Base-by-base conservation (phyloP, 1,140 invertebrate genomes). In the Diachasma alloeum region DNA sequence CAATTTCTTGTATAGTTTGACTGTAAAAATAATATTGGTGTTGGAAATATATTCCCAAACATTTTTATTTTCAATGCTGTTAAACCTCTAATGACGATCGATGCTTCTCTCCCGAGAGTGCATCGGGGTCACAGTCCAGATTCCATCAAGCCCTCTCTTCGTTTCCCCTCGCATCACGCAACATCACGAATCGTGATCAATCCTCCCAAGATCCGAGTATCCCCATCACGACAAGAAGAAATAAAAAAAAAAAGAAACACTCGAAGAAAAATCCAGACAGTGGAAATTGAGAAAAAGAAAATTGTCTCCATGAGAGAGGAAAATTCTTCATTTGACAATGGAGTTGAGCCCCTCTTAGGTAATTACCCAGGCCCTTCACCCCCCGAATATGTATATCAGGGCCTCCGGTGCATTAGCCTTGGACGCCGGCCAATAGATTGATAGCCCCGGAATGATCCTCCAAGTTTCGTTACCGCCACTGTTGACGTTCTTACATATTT, bases 361-460 rank as follows among this genome's bases (percentile, higher is more conserved):
- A 80, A 83, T 83, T 83, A 81, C 80, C 75, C 76, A 56, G 75
- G 72, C 72, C 19, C 59, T 44, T 31, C 36, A 26, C 31, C 36
- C 76, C 77, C 80, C 86, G 83, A 87, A 88, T 88, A 87, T 86
- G 85, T 85, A 87, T 85, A 84, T 81, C 37, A 39, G 76, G 87
- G 31, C 31, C 31, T 31, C 31, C 31, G 31, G 85, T 87, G 84
- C 87, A 88, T 85, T 85, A 84, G 84, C 85, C 84, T 86, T 87
- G 87, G 85, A 86, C 77, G 81, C 72, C 76, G 80, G 85, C 87
- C 86, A 85, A 88, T 88, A 88, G 88, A 88, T 88, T 89, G 87
- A 89, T 89, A 85, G 88, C 83, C 82, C 44, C 78, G 80, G 83
- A 83, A 83, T 88, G 88, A 89, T 89, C 83, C 80, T 87, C 83